Base-by-base conservation (phyloP, 92 coral and sea anemone genomes). In the Epizoanthus stellaris region DNA sequence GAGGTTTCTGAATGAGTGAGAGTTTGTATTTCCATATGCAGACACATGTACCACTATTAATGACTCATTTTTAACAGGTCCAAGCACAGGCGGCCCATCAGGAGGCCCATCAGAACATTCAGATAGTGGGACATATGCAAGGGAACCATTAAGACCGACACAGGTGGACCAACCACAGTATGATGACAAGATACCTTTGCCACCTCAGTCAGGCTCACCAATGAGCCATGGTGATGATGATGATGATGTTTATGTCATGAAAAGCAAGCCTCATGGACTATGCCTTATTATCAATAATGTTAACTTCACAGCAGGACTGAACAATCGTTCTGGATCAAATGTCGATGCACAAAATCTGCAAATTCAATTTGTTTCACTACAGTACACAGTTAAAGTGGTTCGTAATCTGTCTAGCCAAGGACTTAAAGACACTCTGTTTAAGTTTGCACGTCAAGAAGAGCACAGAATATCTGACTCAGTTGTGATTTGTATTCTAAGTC, bases 211-310 rank as follows among this genome's bases (percentile, higher is more conserved):
- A 54, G 61, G 67, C 42, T 54, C 21, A 12, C 39, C 67, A n/a
- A 54, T 85, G 40, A 14, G 5, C n/a, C 45, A 62, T 6, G 80
- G 75, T 59, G 88, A 84, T 38, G 81, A 64, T 47, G 88, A 87
- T 1, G 93, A 91, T 45, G 90, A 92, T 61, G 68, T 88, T 6
- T 96, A 96, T 88, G 72, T 84, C 68, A 96, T 96, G 98, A 84
- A 83, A 3, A 59, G 92, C 47, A 77, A 87, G 19, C 98, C 98
- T 0, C 98, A 95, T 85, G 99, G 99, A 2, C 62, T 85, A 73
- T 96, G 99, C 67, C 84, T 97, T 21, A 97, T 97, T 39, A 72
- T 97, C 47, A 97, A 94, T 82, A 97, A 97, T 86, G 95, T 93
- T 6, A 95, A 89, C 75, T 88, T 87, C 15, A 77, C 73, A 19